Evolutionary conservation across 2,888 invertebrate genomes (phyloP).

Genomic region (Pandemis cinnamomeana): DNA sequence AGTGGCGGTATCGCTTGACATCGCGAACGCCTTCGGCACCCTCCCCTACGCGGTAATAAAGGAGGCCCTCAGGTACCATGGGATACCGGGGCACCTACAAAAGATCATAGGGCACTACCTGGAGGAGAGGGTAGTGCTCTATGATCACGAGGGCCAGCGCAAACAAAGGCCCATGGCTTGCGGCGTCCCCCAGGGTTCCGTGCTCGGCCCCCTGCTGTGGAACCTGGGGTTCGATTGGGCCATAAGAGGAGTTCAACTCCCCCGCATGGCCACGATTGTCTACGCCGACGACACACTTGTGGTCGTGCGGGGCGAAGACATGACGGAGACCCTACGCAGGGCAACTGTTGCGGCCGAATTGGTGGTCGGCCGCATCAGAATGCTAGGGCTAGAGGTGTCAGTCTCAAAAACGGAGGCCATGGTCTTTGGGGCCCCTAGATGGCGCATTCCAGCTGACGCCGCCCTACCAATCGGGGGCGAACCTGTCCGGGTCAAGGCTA

Average conservation of each 20-base stretch:
- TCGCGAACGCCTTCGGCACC: not conserved
- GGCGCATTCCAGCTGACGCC: not conserved
- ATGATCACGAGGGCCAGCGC: not conserved
- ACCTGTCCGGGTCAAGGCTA: not conserved
- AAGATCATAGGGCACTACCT: no score
- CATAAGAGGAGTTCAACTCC: not conserved
- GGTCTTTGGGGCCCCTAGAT: not conserved
- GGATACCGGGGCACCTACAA: not conserved
- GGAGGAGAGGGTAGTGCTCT: no score
- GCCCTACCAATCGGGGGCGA: not conserved
- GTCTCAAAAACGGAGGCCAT: not conserved
- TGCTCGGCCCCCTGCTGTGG: not conserved
- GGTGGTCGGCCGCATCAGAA: not conserved
- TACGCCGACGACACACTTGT: not conserved
- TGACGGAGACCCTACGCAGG: not conserved
- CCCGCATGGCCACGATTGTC: not conserved
- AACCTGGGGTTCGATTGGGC: conserved; percentile 2
- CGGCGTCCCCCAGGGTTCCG: not conserved
- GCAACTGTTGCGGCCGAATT: not conserved
- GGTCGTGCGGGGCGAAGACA: not conserved
- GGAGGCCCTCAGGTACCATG: conserved; percentile 7
- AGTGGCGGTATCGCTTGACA: not conserved
- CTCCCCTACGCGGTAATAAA: not conserved
- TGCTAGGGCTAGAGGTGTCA: not conserved
- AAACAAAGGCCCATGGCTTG: not conserved